These are phyloP conservation scores for Atherinosoma microstoma DNA, from an alignment of 2,797 vertebrate genomes.

Conservation along the genomic window DNA sequence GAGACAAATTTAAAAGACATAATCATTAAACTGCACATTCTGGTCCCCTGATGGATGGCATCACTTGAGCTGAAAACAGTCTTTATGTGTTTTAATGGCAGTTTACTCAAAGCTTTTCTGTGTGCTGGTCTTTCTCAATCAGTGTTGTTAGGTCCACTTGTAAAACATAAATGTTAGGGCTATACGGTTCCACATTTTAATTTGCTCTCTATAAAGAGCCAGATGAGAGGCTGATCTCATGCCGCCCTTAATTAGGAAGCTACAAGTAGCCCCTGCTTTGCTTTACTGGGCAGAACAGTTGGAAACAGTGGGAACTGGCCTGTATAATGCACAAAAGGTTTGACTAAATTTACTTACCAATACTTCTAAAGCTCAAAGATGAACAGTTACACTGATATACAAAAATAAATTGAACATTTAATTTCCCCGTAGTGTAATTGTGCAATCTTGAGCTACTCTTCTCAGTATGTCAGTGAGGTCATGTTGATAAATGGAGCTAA, in stretches of 20 bases:
- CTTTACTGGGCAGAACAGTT: background rate
- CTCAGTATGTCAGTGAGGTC: too few species aligned
- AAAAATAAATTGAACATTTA: background rate
- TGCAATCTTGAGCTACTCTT: background rate
- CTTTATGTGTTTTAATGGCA: constrained; percentile 54
- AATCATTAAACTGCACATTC: constrained; percentile 51
- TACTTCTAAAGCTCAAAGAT: background rate
- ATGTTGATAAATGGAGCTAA: background rate
- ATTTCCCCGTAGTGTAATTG: background rate
- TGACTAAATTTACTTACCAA: background rate
- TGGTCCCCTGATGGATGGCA: constrained; percentile 53
- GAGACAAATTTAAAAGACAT: constrained; percentile 66
- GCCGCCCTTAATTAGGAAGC: background rate
- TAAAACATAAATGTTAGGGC: background rate
- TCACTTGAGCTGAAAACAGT: constrained; percentile 38
- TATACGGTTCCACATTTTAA: background rate
- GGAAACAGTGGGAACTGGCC: background rate
- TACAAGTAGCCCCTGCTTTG: background rate
- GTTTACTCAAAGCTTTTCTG: constrained; percentile 48
- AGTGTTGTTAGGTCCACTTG: background rate
- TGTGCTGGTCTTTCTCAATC: background rate
- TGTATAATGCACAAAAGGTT: background rate
- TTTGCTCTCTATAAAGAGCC: background rate
- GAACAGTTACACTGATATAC: background rate
- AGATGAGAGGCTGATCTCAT: background rate